A percentile compares a stretch with the other conserved stretches of the same genome.
These are phyloP conservation scores for Heterodera carotae DNA, from an alignment of 1,140 invertebrate genomes.

Conservation along the genomic window DNA sequence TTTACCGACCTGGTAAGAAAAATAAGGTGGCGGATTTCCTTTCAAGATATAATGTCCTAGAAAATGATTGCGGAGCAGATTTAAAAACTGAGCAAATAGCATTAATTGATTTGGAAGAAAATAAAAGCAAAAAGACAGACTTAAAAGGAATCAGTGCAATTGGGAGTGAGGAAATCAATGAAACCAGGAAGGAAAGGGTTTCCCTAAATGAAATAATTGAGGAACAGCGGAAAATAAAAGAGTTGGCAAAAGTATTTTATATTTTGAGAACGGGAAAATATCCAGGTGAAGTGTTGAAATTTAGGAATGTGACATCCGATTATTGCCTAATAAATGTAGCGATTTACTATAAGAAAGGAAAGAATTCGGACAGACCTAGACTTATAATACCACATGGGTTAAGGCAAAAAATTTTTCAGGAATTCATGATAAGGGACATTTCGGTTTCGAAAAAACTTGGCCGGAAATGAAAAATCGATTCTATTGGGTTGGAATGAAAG, in stretches of 20 bases:
- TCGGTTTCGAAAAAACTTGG: not conserved
- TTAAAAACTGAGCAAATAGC: too few species aligned
- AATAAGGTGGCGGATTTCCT: too few species aligned
- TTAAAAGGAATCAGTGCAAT: too few species aligned
- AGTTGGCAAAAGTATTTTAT: not conserved
- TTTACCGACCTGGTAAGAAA: too few species aligned
- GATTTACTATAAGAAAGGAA: slow-evolving; percentile 1
- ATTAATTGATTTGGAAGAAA: too few species aligned
- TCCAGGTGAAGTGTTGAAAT: not conserved
- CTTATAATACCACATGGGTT: not conserved
- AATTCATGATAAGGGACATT: not conserved
- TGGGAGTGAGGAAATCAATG: too few species aligned
- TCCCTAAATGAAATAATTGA: too few species aligned
- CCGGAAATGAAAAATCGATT: slow-evolving; percentile 3
- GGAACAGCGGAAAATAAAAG: not conserved
- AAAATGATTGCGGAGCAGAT: too few species aligned
- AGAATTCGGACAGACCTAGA: not conserved
- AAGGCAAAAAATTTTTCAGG: not conserved
- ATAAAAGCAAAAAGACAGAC: too few species aligned
- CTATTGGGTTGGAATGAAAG: not conserved
- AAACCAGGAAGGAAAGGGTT: too few species aligned
- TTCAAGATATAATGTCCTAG: too few species aligned
- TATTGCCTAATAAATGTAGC: not conserved
- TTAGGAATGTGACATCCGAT: not conserved
- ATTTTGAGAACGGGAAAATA: not conserved